Conservation (phyloP, 2,113 vertebrate genomes). For the Sigmodon hispidus region DNA sequence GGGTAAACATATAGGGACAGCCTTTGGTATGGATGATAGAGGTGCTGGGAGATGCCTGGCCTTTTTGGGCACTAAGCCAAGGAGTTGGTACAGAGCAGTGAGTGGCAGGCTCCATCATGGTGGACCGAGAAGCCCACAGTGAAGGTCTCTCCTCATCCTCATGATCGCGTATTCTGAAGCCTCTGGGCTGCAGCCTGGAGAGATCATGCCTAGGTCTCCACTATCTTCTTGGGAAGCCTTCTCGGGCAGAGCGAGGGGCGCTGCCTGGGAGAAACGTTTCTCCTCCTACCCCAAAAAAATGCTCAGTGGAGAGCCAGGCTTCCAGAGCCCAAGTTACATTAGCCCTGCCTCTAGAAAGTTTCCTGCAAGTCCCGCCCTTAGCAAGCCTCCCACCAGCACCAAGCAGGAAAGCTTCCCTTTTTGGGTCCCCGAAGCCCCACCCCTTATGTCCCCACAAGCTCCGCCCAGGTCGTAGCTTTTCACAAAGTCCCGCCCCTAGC, state of each 20-base stretch:
- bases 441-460: too few species aligned
- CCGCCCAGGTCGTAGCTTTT: neutral
- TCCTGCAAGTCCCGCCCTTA: neutral
- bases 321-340: neutral
- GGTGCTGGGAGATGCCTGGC: neutral
- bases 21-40: neutral
- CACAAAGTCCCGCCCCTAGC: neutral
- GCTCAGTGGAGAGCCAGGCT: neutral
- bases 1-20: neutral
- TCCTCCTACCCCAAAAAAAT: neutral
- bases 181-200: neutral
- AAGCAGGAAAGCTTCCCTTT: neutral
- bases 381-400: neutral
- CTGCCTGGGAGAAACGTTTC: neutral
- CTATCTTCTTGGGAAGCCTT: neutral
- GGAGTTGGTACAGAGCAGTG: neutral
- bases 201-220: neutral
- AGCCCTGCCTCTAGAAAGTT: neutral
- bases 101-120: neutral
- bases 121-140: neutral
- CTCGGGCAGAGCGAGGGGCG: too few species aligned
- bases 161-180: neutral
- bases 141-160: neutral
- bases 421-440: neutral
- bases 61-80: neutral